These are phyloP conservation scores for Dioctria linearis DNA, from an alignment of 2,888 invertebrate genomes.

Conservation along the genomic window DNA sequence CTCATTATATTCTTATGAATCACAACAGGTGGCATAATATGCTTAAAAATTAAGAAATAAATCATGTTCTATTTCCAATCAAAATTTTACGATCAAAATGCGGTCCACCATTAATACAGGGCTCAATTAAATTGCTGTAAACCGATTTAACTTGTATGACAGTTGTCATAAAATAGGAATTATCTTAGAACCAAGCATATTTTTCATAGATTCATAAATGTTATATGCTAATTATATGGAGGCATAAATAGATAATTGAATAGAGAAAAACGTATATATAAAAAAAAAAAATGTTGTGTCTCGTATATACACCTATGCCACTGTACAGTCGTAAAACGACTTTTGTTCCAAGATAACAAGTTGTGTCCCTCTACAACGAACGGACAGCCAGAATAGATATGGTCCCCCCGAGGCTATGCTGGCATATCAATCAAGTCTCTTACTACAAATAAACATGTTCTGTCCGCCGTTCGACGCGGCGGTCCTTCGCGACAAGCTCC, in stretches of 20 bases:
- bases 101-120: neutral
- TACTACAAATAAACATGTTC: neutral
- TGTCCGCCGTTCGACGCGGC: neutral
- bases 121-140: conserved; percentile 37
- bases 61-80: conserved; percentile 34
- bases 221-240: conserved; percentile 44
- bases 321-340: conserved; percentile 45
- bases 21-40: neutral
- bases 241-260: conserved; percentile 46
- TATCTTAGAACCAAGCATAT: conserved; percentile 23
- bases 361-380: conserved; percentile 9
- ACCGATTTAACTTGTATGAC: neutral
- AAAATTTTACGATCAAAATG: conserved; percentile 10
- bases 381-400: neutral
- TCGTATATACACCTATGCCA: conserved; percentile 23
- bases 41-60: conserved; percentile 36
- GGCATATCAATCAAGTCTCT: conserved; percentile 14
- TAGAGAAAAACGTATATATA: neutral
- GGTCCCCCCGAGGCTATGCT: neutral
- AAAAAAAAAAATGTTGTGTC: neutral
- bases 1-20: neutral
- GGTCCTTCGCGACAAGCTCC: neutral
- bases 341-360: conserved; percentile 39
- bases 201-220: conserved; percentile 34
- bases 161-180: conserved; percentile 26